Evolutionary conservation across 2,113 vertebrate genomes (phyloP), one percentile per base, ranked within the genome.

Genomic region (Alectura lathami): DNA sequence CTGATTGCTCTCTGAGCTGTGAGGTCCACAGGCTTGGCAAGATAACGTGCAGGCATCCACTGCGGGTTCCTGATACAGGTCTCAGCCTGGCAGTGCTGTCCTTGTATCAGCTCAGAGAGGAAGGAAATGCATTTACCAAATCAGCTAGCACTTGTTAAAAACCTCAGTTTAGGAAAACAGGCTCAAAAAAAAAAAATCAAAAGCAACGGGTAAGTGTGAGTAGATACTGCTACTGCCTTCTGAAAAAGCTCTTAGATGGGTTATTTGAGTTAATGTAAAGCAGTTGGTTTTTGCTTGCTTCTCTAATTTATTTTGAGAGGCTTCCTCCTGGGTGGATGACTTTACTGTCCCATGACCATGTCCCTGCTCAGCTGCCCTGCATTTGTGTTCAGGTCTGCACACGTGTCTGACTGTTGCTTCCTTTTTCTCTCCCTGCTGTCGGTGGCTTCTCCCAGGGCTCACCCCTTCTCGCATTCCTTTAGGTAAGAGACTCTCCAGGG

Each of bases 391-490:
- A 26, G n/a, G 24, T 29, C 50, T 47, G 72, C 3, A 23, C n/a
- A 50, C 66, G 57, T 76, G 21, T 74, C 95, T 97, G 91, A 98
- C 42, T 60, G 16, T 53, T 54, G 11, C 91, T 96, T 96, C 91
- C 83, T 27, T 95, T 94, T 92, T 91, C 82, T 97, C 95, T 86
- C 94, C 83, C 94, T 70, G 98, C 98, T 98, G 98, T 97, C 83
- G 8, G 32, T 96, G 97, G 97, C 79, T 91, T 80, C 96, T 92
- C 69, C 91, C 98, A 99, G 99, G 98, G 98, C 98, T 97, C 99
- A 99, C 56, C 99, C 99, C 89, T 99, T 99, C 97, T 99, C 99
- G 83, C 98, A 99, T 92, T 99, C 99, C 94, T 98, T 99, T 99
- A 98, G 99, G 99, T 99, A 99, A 99, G 99, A 96, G 74, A 57